These are phyloP conservation scores for Rapana venosa DNA, from an alignment of 2,888 invertebrate genomes.

Conservation along the genomic window DNA sequence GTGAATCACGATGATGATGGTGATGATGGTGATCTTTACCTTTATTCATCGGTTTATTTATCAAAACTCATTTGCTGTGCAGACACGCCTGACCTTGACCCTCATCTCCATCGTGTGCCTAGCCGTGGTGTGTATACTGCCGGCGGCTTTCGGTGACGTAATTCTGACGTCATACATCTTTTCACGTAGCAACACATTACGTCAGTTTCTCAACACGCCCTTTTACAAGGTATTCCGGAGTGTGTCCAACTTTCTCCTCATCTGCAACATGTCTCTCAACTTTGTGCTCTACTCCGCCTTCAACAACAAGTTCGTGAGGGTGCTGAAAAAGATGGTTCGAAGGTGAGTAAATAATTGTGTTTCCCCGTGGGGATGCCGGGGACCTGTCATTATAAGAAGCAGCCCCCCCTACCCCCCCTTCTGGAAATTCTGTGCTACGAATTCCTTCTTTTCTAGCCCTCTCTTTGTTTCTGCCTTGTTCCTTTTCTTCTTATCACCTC, in stretches of 20 bases:
- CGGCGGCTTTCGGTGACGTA: conserved; percentile 69
- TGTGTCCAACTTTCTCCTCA: conserved; percentile 68
- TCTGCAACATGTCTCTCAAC: conserved; percentile 71
- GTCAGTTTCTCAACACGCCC: conserved; percentile 57
- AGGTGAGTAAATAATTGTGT: conserved; percentile 48
- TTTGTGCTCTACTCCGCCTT: conserved; percentile 75
- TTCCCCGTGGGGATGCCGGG: too few relatives aligned
- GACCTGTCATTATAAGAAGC: too few relatives aligned
- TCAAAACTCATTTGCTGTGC: neutral
- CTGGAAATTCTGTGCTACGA: too few relatives aligned
- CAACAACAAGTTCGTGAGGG: conserved; percentile 67
- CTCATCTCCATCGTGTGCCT: conserved; percentile 72
- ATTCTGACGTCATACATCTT: conserved; percentile 31
- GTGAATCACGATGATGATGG: too few relatives aligned
- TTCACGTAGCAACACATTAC: conserved; percentile 1
- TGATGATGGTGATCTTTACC: too few relatives aligned
- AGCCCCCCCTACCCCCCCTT: too few relatives aligned
- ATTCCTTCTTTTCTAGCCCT: too few relatives aligned
- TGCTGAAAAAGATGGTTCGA: conserved; percentile 60
- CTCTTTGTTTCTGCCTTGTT: too few relatives aligned
- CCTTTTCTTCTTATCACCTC: too few relatives aligned
- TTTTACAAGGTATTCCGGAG: conserved; percentile 64
- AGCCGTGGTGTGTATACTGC: conserved; percentile 72
- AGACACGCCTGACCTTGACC: conserved; percentile 67
- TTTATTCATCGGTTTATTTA: too few relatives aligned